These are phyloP conservation scores for Fistularia commersonii DNA, from an alignment of 2,797 vertebrate species.

Conservation along the genomic window DNA sequence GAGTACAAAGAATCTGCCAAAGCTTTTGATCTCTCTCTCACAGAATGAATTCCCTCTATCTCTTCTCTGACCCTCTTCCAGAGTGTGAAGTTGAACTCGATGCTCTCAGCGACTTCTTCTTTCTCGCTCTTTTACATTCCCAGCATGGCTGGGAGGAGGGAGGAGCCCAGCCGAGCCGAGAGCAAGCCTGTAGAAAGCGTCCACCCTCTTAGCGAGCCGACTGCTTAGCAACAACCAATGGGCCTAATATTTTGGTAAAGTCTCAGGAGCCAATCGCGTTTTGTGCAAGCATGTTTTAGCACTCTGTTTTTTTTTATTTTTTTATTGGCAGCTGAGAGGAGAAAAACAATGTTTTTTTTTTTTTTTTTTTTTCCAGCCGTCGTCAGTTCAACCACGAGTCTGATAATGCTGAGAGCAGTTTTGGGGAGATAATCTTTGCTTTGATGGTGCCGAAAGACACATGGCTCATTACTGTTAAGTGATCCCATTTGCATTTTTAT, in stretches of 20 bases:
- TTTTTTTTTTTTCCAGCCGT: too few relatives aligned
- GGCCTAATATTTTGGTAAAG: conserved; percentile 77
- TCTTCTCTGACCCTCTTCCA: conserved; percentile 16
- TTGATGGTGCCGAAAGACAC: conserved; percentile 59
- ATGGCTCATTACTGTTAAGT: conserved; percentile 58
- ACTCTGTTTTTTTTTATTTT: conserved; percentile 29
- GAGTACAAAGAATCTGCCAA: conserved; percentile 53
- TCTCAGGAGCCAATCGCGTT: conserved; percentile 66
- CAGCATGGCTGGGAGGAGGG: conserved; percentile 38
- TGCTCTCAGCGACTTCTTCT: conserved; percentile 53
- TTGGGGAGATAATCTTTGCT: conserved; percentile 54
- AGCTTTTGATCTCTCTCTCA: conserved; percentile 54
- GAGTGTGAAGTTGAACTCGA: conserved; percentile 59
- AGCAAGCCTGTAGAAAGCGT: conserved; percentile 50
- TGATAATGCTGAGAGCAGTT: conserved; percentile 49
- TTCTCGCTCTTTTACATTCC: conserved; percentile 57
- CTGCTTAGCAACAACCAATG: conserved; percentile 87
- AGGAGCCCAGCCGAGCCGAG: conserved; percentile 35
- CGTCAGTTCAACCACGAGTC: too few relatives aligned
- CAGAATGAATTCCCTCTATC: conserved; percentile 41
- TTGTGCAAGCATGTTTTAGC: conserved; percentile 50
- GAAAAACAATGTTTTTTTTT: conserved; percentile 63
- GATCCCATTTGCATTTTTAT: conserved; percentile 62
- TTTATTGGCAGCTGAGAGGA: conserved; percentile 61
- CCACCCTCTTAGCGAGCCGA: conserved; percentile 70